Evolutionary conservation across 2,888 invertebrate species (phyloP), one percentile per base, ranked within the genome.

Genomic region (Neoaliturus tenellus): DNA sequence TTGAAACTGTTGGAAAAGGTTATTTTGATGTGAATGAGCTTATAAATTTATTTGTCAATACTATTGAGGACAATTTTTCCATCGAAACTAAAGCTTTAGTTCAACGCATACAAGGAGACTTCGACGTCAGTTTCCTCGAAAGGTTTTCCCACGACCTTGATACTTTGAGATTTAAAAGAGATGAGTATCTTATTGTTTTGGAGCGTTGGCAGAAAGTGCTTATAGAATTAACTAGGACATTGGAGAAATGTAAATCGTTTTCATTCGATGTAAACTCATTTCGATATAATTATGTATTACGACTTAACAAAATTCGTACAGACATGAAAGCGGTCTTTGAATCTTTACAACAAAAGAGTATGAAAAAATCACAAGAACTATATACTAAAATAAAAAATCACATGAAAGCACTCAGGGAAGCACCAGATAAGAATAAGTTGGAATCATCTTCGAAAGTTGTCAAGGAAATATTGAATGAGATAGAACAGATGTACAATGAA

Each of bases 351-450:
- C 28, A 35, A 10, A 44, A 12, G n/a, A 25, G 25, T 75, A 5
- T 20, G 35, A 75, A 75, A 44, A 20, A 44, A 44, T 28, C 44
- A 44, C 35, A 41, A 31, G 44, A 44, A 4, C 1, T 44, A 20
- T 48, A 17, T 44, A 8, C 17, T 23, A 75, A 75, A 75, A 25
- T 75, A 3, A 75, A 75, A 75, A 75, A 23, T 44, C 75, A 25
- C 17, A 25, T 44, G 1, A 75, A 75, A 28, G 17, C 41, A 20
- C 28, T 75, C n/a, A 35, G 75, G 25, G 75, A 75, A 28, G 44
- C 75, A 25, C 35, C 35, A 14, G 75, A 75, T 44, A 39, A 23
- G 23, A 28, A 6, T 17, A 75, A 75, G 48, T 28, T 75, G 5
- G 39, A 75, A n/a, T 1, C 31, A 2, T 69, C 35, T n/a, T 33